These are phyloP conservation scores for Tetheella fluctuosa DNA, from an alignment of 2,888 invertebrate genomes.

Conservation along the genomic window DNA sequence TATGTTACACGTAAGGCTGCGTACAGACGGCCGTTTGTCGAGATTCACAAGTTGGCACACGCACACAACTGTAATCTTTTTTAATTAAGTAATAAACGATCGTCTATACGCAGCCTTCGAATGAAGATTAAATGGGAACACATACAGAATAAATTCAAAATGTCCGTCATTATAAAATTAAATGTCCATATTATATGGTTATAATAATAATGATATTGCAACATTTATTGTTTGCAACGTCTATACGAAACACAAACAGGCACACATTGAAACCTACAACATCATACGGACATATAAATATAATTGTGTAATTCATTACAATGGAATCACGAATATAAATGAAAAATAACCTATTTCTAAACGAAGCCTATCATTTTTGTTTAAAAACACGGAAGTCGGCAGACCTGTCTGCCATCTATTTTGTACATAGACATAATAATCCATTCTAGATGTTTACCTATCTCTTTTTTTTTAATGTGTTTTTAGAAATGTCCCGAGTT, in stretches of 20 bases:
- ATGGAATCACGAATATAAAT: conserved; percentile 67
- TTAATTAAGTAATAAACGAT: conserved; percentile 42
- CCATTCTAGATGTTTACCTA: conserved; percentile 13
- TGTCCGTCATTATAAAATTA: conserved; percentile 50
- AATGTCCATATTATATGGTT: conserved; percentile 35
- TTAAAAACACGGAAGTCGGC: conserved; percentile 13
- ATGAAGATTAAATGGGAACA: conserved; percentile 53
- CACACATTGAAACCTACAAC: conserved; percentile 59
- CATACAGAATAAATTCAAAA: conserved; percentile 46
- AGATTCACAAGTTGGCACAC: conserved; percentile 43
- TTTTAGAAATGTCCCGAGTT: conserved; percentile 33
- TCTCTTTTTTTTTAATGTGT: neutral
- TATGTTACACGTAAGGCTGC: conserved; percentile 47
- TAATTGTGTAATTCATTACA: conserved; percentile 41
- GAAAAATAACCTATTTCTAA: conserved; percentile 52
- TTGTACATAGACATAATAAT: conserved; percentile 7
- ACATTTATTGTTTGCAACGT: conserved; percentile 69
- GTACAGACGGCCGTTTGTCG: conserved; percentile 38
- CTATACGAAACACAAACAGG: conserved; percentile 60
- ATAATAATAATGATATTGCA: conserved; percentile 62
- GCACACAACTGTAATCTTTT: conserved; percentile 30
- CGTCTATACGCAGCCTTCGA: conserved; percentile 44
- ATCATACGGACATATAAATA: conserved; percentile 48
- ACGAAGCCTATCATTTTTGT: conserved; percentile 31
- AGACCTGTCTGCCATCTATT: conserved; percentile 15